Evolutionary conservation across 2,888 invertebrate genomes (phyloP).

Genomic region (Drosophila infuscata): DNA sequence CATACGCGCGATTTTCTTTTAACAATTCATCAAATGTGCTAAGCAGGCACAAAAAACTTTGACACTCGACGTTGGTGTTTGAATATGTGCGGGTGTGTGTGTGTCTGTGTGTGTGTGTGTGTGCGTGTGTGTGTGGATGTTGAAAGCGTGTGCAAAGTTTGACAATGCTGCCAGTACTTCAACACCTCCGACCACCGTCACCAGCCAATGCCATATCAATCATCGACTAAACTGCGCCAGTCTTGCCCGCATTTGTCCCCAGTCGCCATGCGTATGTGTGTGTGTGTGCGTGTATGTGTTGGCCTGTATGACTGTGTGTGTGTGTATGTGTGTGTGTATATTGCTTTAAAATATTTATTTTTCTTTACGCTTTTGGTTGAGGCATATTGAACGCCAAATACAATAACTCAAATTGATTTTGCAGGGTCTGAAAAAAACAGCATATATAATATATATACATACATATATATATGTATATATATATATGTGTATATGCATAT

Average conservation of each 20-base stretch:
- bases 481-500: background rate
- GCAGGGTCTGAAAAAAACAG: constrained; percentile 37
- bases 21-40: constrained; percentile 80
- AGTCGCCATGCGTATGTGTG: constrained; percentile 1
- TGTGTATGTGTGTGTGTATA: constrained; percentile 25
- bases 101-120: constrained; percentile 1
- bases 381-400: constrained; percentile 62
- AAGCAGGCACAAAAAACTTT: constrained; percentile 76
- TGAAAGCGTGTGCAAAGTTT: constrained; percentile 54
- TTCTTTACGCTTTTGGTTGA: constrained; percentile 45
- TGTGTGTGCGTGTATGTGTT: constrained; percentile 2
- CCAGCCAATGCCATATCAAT: constrained; percentile 66
- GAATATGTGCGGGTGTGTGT: constrained; percentile 15
- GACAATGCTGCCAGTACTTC: constrained; percentile 37
- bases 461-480: too few species aligned
- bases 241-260: constrained; percentile 42
- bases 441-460: background rate
- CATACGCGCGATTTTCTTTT: constrained; percentile 77
- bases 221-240: constrained; percentile 71
- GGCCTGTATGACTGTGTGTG: background rate
- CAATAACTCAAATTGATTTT: constrained; percentile 81
- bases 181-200: constrained; percentile 14
- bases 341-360: constrained; percentile 78
- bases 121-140: background rate
- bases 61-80: constrained; percentile 75